phyloP scores from a whole-genome alignment of 2,888 invertebrate genomes.

The Cheiracanthium punctorium region DNA sequence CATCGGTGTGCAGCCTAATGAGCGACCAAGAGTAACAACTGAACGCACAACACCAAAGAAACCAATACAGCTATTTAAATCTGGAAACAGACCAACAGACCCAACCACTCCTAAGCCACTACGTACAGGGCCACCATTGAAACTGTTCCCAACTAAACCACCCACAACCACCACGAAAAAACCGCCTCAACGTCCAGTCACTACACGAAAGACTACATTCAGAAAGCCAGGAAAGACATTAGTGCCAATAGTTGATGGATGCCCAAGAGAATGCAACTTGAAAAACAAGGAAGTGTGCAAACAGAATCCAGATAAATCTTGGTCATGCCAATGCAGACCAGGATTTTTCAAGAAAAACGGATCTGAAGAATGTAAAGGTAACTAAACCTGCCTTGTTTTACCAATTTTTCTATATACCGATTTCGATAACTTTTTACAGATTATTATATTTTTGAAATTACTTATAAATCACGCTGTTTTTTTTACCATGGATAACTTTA shows the following conservation, averaged over 20 bases:
- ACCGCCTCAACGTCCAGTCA: constrained; percentile 38
- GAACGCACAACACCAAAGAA: constrained; percentile 35
- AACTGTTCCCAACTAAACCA: constrained; percentile 70
- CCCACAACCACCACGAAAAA: constrained; percentile 55
- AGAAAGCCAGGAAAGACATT: constrained; percentile 58
- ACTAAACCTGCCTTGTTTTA: too few relatives aligned
- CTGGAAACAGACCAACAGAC: constrained; percentile 67
- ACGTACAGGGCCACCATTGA: constrained; percentile 50
- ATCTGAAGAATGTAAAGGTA: constrained; percentile 72
- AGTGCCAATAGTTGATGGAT: constrained; percentile 59
- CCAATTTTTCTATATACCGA: too few relatives aligned
- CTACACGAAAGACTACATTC: constrained; percentile 40
- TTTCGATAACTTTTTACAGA: too few relatives aligned
- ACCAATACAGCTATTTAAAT: constrained; percentile 59
- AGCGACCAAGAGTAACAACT: neutral
- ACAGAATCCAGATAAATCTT: constrained; percentile 70
- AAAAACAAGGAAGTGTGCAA: constrained; percentile 73
- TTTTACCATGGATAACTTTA: too few relatives aligned
- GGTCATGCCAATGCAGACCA: constrained; percentile 73
- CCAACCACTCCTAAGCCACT: constrained; percentile 57
- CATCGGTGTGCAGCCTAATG: neutral
- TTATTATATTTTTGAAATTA: too few relatives aligned
- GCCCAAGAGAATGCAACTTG: constrained; percentile 73
- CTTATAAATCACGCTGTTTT: too few relatives aligned
- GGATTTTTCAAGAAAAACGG: constrained; percentile 72